Base-by-base conservation (phyloP, 2,797 vertebrate species). In the Emydoidea blandingii region DNA sequence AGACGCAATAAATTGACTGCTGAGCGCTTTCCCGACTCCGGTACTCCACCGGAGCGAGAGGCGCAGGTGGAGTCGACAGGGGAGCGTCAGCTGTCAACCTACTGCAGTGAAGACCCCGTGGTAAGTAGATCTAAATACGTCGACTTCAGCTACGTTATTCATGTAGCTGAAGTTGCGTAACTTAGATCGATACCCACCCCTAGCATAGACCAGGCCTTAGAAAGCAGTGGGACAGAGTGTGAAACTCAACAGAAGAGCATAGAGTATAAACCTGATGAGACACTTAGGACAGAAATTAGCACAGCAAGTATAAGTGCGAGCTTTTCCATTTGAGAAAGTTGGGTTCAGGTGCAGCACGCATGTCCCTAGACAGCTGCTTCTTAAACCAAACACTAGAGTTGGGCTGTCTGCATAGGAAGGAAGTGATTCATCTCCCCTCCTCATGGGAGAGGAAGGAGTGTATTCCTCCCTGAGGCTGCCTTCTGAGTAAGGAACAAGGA, bases 331-430 rank as follows among this genome's bases (percentile, higher is more conserved):
- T 80, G 56, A 74, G 54, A 62, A 59, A 90, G 50, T 44, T 18
- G 27, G 21, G 37, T 34, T 81, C 59, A 93, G 4, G 2, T 6
- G n/a, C 56, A 85, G 54, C 0, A 37, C 0, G 0, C 21, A 5
- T 27, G 57, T 27, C 44, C 14, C 3, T 79, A 49, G 4, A 19
- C 12, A 68, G 56, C 62, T 84, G 87, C 52, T 84, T 74, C 65
- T 86, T 52, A 72, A 5, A 52, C 56, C 62, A 81, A 53, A 27
- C 12, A 47, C 34, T n/a, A 5, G 2, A 3, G 7, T 56, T 81
- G n/a, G 29, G n/a, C 37, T 72, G 37, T 23, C 8, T 41, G 19
- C n/a, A 68, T 12, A 68, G n/a, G 65, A 68, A 68, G 19, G 8
- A 68, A 87, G 25, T 57, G 72, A 86, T 47, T 68, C 86, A 87